Evolutionary conservation across 2,888 invertebrate species (phyloP), one percentile per base, ranked within the genome.

Genomic region (Yponomeuta malinellus): DNA sequence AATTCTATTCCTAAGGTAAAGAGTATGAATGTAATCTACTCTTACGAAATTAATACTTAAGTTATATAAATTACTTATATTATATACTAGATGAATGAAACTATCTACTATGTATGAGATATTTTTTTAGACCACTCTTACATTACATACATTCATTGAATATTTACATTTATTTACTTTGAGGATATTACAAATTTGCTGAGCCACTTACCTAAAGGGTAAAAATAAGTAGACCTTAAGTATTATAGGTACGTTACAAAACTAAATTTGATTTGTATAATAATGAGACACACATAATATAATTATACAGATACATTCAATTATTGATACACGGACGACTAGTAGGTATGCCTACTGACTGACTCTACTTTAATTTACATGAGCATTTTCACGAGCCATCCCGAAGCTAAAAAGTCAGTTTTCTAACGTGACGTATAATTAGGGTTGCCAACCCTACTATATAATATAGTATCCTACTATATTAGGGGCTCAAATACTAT

Each of bases 1-100:
- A 88, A 81, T 84, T 81, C 81, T 85, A 86, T 76, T 77, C 72
- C 83, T 85, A 86, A 78, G 78, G 71, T 52, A 68, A 31, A 10
- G 29, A n/a, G 29, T 37, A 65, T 31, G 29, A 31, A 65, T 31
- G 31, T 64, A 64, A 23, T 65, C 1, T 31, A 65, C 65, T 65
- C 65, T 31, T 65, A 31, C 15, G 10, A 65, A 59, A 59, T 59
- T 15, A 59, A 59, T 64, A 23, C 33, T 43, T 65, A 29, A 31
- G 65, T 65, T 1, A 15, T 67, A 43, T 37, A 37, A 37, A 33
- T 43, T n/a, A 67, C 37, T 5, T 67, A 23, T 64, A 64, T 23
- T 29, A 43, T 43, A 43, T 43, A 43, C 43, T 8, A 43, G 43
- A 43, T 43, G 43, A 43, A 43, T 8, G 1, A 43, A 43, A 43